Base-by-base conservation (phyloP, 1,140 invertebrate species). In the Bactericera cockerelli region DNA sequence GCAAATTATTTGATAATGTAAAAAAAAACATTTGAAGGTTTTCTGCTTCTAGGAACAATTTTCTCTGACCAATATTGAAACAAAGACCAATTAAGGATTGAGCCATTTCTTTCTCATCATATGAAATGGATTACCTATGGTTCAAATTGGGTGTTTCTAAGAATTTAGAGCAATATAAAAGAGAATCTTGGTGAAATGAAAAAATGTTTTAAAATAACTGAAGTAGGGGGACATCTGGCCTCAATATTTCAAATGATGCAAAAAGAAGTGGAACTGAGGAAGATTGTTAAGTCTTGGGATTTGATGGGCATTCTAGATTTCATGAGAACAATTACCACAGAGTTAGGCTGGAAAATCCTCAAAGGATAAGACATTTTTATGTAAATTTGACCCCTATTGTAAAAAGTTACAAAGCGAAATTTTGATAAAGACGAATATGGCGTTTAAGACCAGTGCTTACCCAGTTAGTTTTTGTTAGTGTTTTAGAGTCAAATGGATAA, bases 331-430 rank as follows among this genome's bases (percentile, higher is more conserved):
- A 31, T 4, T 13, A 6, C 13, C 13, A 31, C 4, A 13, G 4
- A 4, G 13, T 31, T 6, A 31, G 13, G 28, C 28, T 31, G 13
- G 4, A 31, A 31, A 31, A 31, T 31, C 28, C 4, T 31, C 28
- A 31, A 31, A 31, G 13, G 28, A 31, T 31, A 31, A 31, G 28
- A 31, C 28, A 31, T 31, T 31, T 31, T 22, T 49, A 49, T 16
- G 42, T 49, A 49, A 49, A 49, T 49, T 49, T 49, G 42, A 49
- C 42, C 42, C 42, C 42, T 49, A 49, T 4, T 49, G 19, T 19
- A 49, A 31, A 49, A 49, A 6, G 42, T 49, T 49, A 49, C 28
- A 49, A 49, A 49, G 42, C 42, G 42, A 49, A 49, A 49, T 49
- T 49, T 31, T 49, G 19, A 49, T 22, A 49, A 8, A n/a, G 42